phyloP scores from a whole-genome alignment of 2,888 invertebrate species.

The Habrosyne pyritoides region DNA sequence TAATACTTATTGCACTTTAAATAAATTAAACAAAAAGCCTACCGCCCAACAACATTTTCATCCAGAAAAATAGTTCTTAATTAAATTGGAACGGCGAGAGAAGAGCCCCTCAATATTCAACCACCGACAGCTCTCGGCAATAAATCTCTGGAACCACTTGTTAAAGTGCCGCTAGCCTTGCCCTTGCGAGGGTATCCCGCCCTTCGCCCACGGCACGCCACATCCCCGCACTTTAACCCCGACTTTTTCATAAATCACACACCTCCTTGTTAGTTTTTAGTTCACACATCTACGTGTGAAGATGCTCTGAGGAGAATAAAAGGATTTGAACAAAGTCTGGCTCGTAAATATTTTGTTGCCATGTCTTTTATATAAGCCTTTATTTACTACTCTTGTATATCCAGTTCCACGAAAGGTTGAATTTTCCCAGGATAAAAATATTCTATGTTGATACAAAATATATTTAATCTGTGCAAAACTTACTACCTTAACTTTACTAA shows the following conservation, averaged over 20 bases:
- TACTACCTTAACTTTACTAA: no score
- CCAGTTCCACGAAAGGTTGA: no score
- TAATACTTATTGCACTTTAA: not conserved
- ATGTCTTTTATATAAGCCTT: no score
- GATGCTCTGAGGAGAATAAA: no score
- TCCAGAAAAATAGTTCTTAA: not conserved
- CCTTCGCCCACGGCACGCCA: slow-evolving; percentile 9
- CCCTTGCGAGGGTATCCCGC: slow-evolving; percentile 15
- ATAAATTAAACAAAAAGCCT: not conserved
- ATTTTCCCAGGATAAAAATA: no score
- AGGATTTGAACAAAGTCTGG: no score
- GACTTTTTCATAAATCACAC: not conserved
- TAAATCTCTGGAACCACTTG: slow-evolving; percentile 25
- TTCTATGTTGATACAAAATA: no score
- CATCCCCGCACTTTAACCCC: not conserved
- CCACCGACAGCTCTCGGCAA: slow-evolving; percentile 17
- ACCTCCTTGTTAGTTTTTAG: not conserved
- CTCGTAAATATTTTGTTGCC: no score
- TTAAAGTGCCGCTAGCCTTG: slow-evolving; percentile 26
- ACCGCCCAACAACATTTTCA: not conserved
- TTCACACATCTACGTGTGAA: not conserved
- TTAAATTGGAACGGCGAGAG: slow-evolving; percentile 12
- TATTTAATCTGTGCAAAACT: no score
- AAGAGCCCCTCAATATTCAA: slow-evolving; percentile 19
- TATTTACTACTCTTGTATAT: no score